Evolutionary conservation across 2,797 vertebrate species (phyloP).

Genomic region (Argyrosomus regius): DNA sequence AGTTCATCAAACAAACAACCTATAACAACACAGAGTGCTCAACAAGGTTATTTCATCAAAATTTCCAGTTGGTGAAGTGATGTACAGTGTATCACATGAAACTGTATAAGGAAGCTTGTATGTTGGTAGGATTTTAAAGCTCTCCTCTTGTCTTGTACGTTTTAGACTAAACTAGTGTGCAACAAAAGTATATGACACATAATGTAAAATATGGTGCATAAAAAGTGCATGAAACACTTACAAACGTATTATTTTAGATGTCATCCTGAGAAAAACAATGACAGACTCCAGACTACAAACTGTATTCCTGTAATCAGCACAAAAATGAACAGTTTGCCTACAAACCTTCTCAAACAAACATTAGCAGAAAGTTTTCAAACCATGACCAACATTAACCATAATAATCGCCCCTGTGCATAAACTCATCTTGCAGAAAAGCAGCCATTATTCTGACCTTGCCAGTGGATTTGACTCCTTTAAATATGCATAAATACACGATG

Average conservation of each 20-base stretch:
- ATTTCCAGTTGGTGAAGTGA: neutral
- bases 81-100: neutral
- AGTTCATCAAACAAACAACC: too few species aligned
- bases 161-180: neutral
- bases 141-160: neutral
- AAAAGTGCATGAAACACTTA: too few species aligned
- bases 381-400: neutral
- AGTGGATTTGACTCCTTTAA: constrained; percentile 86
- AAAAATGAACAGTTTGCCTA: too few species aligned
- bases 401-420: neutral
- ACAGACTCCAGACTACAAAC: neutral
- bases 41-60: neutral
- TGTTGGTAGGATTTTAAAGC: constrained; percentile 1
- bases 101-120: neutral
- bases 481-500: constrained; percentile 86
- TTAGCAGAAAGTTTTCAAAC: neutral
- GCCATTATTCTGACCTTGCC: constrained; percentile 79
- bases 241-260: neutral
- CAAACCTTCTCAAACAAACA: neutral
- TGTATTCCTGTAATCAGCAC: neutral
- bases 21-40: too few species aligned
- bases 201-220: too few species aligned
- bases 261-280: neutral
- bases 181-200: neutral
- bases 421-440: neutral